Percentiles rank a stretch among this genome's conserved stretches.
Conservation (phyloP, 1,140 invertebrate species). For the Papilio machaon region DNA sequence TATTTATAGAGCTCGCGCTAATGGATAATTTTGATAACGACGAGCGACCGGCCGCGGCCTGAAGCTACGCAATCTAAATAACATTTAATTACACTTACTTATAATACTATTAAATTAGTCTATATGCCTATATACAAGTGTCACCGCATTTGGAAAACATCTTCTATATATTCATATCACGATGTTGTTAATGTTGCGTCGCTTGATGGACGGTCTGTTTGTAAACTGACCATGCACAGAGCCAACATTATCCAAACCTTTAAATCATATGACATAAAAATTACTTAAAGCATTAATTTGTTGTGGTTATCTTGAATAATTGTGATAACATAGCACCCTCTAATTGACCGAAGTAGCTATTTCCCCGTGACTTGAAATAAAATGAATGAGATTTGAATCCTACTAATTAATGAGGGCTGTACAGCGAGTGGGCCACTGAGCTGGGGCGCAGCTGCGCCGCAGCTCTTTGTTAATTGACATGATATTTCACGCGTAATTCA, state of each 20-base stretch:
- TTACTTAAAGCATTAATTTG: background rate
- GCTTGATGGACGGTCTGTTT: no score
- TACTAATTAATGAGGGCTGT: background rate
- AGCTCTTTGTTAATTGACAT: background rate
- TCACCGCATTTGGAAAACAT: no score
- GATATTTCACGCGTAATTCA: background rate
- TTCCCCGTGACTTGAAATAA: background rate
- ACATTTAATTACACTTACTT: no score
- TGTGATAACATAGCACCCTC: background rate
- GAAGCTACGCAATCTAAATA: no score
- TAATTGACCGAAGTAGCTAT: background rate
- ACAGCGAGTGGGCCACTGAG: background rate
- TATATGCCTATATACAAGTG: no score
- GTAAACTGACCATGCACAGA: no score
- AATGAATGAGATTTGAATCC: background rate
- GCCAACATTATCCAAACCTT: no score
- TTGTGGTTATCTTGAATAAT: background rate
- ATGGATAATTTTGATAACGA: constrained; percentile 4
- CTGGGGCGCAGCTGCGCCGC: background rate
- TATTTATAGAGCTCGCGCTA: constrained; percentile 17
- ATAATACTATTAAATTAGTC: no score
- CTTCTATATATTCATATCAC: no score
- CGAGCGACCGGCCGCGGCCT: no score
- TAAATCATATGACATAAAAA: no score
- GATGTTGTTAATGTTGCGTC: no score